Percentiles rank a stretch among this genome's conserved stretches.
Evolutionary conservation across 2,797 vertebrate species (phyloP).

Genomic region (Odontamblyopus rebecca): DNA sequence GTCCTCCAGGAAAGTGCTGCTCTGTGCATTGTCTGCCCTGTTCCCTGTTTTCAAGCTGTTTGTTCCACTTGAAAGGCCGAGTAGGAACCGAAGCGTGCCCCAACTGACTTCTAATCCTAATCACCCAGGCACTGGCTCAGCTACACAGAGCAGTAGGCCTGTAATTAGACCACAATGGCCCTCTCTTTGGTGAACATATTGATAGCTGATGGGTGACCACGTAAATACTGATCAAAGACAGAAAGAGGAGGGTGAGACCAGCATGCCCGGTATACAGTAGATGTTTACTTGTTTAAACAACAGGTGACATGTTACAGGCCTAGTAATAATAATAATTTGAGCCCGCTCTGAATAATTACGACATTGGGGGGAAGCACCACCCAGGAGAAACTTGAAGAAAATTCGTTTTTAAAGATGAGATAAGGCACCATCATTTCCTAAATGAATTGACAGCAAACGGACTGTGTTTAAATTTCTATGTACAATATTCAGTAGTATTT

Average conservation of each 20-base stretch:
- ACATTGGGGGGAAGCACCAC: conserved; percentile 34
- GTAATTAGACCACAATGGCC: conserved; percentile 74
- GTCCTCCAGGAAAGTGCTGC: conserved; percentile 29
- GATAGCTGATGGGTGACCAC: conserved; percentile 45
- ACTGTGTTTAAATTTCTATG: too few species aligned
- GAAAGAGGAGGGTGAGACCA: conserved; percentile 41
- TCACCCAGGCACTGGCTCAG: conserved; percentile 42
- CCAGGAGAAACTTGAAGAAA: conserved; percentile 32
- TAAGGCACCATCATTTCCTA: conserved; percentile 21
- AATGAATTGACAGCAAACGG: not conserved
- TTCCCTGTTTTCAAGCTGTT: conserved; percentile 61
- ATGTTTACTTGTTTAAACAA: conserved; percentile 53
- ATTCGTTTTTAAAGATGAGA: conserved; percentile 25
- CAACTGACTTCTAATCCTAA: conserved; percentile 64
- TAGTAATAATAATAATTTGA: conserved; percentile 15
- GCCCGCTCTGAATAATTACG: conserved; percentile 57
- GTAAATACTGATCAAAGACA: conserved; percentile 74
- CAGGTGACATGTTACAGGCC: conserved; percentile 62
- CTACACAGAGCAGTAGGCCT: conserved; percentile 51
- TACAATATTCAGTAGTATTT: too few species aligned
- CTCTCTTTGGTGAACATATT: conserved; percentile 60
- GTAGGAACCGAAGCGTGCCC: conserved; percentile 32
- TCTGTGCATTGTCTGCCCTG: conserved; percentile 54
- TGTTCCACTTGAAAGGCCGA: conserved; percentile 66
- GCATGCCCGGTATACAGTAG: conserved; percentile 17